phyloP scores from a whole-genome alignment of 2,113 vertebrate species.

The Sylvietta virens region DNA sequence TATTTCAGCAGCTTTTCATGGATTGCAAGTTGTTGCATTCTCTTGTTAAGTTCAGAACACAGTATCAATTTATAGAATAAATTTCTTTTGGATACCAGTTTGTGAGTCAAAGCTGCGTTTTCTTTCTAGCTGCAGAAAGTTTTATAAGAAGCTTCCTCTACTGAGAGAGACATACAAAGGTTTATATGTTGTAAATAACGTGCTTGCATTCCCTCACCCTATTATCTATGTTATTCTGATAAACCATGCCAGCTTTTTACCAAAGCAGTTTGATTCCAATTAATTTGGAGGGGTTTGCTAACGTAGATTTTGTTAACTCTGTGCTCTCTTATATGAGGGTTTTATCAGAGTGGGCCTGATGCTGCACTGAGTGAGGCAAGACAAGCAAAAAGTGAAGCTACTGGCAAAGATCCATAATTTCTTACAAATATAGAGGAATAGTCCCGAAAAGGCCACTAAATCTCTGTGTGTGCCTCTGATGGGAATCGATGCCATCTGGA shows the following conservation, averaged over 20 bases:
- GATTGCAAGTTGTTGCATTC: background rate
- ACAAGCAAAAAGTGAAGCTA: background rate
- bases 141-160: background rate
- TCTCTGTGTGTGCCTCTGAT: background rate
- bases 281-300: background rate
- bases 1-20: background rate
- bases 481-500: background rate
- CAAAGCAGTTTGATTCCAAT: background rate
- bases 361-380: background rate
- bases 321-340: background rate
- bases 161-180: background rate
- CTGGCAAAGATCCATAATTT: background rate
- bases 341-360: background rate
- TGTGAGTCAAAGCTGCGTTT: background rate
- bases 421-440: background rate
- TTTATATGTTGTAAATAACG: background rate
- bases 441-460: background rate
- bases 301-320: background rate
- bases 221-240: background rate
- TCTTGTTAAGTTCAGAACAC: background rate
- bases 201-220: background rate
- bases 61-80: background rate
- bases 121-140: background rate
- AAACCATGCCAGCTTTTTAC: background rate
- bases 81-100: background rate